Base-by-base conservation (phyloP, 2,888 invertebrate genomes). In the Dinocampus coccinellae region DNA sequence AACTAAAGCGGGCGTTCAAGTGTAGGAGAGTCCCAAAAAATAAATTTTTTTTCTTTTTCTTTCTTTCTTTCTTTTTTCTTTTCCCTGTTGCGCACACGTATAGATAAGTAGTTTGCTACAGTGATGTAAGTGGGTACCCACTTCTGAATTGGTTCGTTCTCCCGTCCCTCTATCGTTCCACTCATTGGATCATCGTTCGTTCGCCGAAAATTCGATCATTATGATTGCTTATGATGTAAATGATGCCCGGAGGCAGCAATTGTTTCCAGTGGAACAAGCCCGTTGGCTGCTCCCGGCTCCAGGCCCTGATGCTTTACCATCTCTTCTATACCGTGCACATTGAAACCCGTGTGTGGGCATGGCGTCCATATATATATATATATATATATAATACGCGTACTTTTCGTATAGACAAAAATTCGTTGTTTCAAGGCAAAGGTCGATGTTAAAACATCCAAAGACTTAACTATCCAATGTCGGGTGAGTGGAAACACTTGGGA, bases 201-300 rank as follows among this genome's bases (percentile, higher is more conserved):
- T 85, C 86, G 83, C 80, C 84, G 84, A 86, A 87, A 87, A 87
- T 86, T 86, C 84, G 84, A 87, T 86, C 86, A 85, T 87, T 87
- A 87, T 87, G 86, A 86, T 87, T 87, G 85, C 89, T 89, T 90
- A 89, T 90, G 89, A 90, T 90, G 90, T 89, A 90, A 90, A 90
- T 89, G 89, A 89, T 89, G 89, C 89, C 90, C 88, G 83, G 87
- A 83, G 88, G 90, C 89, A 85, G 82, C 87, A 83, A 87, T 87
- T 87, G 85, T 85, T 87, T 87, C 85, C 87, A 81, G 74, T 77
- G 79, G 84, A 84, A 79, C 80, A 83, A 83, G 77, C 80, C 81
- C 73, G 69, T 73, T 72, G 76, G 75, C 69, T 68, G 77, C 75
- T 75, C 72, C 70, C 64, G 73, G 68, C 76, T 75, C 69, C 76